Conservation (phyloP, 2,113 vertebrate genomes). For the Calonectris borealis region DNA sequence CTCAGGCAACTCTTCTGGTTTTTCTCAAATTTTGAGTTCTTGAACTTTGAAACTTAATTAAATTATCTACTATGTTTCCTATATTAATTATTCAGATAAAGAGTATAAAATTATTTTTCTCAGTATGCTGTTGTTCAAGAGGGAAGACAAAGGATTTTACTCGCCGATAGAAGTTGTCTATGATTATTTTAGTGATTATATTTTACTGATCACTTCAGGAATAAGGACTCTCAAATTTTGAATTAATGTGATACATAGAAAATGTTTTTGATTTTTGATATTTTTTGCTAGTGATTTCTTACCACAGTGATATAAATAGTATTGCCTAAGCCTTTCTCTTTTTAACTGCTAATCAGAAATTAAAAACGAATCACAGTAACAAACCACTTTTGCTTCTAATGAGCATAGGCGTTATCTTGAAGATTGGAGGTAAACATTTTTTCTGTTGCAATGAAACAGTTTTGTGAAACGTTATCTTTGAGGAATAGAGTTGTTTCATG, state of each 20-base stretch:
- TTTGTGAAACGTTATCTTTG: neutral
- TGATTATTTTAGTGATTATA: neutral
- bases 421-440: neutral
- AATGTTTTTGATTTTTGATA: neutral
- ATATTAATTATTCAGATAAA: neutral
- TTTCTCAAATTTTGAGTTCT: neutral
- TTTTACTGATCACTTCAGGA: neutral
- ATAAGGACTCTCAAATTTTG: neutral
- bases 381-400: neutral
- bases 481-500: neutral
- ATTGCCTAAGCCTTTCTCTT: neutral
- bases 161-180: neutral
- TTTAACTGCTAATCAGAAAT: neutral
- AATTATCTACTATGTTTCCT: neutral
- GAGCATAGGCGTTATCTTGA: neutral
- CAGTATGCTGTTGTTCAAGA: neutral
- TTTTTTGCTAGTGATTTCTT: neutral
- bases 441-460: neutral
- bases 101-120: neutral
- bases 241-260: neutral
- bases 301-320: neutral
- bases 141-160: neutral
- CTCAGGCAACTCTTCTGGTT: neutral
- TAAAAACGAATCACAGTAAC: neutral
- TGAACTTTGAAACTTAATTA: neutral